phyloP scores from a whole-genome alignment of 1,140 invertebrate genomes.

The Leptopilina clavipes region DNA sequence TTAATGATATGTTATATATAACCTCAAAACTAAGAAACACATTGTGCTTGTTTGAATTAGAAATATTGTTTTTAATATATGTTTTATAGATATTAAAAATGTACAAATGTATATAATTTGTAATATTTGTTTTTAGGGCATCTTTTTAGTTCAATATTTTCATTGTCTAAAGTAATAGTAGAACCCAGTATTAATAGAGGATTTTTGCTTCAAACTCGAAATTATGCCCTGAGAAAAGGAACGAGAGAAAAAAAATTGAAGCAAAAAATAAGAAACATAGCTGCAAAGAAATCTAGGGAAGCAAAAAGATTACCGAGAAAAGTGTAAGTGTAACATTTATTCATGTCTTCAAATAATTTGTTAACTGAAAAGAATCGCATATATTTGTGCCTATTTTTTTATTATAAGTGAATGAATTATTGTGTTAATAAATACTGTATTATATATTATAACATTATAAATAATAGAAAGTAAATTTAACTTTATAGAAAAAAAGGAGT shows the following conservation, averaged over 20 bases:
- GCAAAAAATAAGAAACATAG: conserved; percentile 76
- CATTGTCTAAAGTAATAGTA: background rate
- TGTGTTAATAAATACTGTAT: too few species aligned
- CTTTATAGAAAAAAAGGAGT: background rate
- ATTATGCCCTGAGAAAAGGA: conserved; percentile 84
- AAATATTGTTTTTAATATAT: background rate
- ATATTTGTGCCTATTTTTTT: background rate
- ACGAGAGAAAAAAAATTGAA: conserved; percentile 85
- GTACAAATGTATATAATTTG: conserved; percentile 18
- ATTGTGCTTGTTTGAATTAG: background rate
- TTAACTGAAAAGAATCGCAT: too few species aligned
- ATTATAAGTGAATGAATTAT: too few species aligned
- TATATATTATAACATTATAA: background rate
- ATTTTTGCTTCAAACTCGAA: conserved; percentile 65
- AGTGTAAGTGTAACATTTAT: conserved; percentile 49
- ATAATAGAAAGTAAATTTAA: background rate
- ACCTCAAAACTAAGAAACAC: background rate
- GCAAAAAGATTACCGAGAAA: conserved; percentile 77
- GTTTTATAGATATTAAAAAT: background rate
- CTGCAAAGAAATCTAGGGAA: conserved; percentile 80
- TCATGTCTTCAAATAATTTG: too few species aligned
- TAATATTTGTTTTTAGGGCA: conserved; percentile 26
- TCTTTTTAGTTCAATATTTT: conserved; percentile 5
- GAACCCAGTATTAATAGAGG: conserved; percentile 17
- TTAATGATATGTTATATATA: background rate